Percentiles rank a stretch among this genome's conserved stretches.
These are phyloP conservation scores for Mylabris sibirica DNA, from an alignment of 2,888 invertebrate genomes.

Conservation along the genomic window DNA sequence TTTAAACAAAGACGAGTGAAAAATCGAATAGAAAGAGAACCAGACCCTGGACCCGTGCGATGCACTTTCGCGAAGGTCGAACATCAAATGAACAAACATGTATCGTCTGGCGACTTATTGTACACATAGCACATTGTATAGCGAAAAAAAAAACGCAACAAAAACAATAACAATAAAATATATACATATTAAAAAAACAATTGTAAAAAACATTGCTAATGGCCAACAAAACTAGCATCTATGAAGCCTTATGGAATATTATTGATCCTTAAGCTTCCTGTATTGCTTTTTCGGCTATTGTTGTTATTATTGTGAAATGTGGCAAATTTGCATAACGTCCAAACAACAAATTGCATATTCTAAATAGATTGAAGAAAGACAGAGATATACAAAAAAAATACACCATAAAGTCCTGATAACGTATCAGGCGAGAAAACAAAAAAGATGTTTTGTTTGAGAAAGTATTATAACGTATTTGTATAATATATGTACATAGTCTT, in stretches of 20 bases:
- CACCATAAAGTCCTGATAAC: slow-evolving; percentile 2
- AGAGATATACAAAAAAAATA: background rate
- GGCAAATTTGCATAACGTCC: slow-evolving; percentile 8
- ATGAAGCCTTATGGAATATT: background rate
- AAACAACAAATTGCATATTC: background rate
- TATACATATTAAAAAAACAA: background rate
- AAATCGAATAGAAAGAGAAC: slow-evolving; percentile 52
- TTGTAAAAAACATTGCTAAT: background rate
- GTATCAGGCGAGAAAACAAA: background rate
- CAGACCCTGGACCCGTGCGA: slow-evolving; percentile 61
- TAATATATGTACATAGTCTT: slow-evolving; percentile 6
- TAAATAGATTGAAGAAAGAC: background rate
- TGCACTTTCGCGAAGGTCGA: slow-evolving; percentile 62
- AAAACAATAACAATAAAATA: background rate
- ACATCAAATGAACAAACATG: slow-evolving; percentile 59
- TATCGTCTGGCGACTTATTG: slow-evolving; percentile 54
- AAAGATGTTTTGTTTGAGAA: slow-evolving; percentile 19
- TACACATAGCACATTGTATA: slow-evolving; percentile 32
- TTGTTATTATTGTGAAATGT: background rate
- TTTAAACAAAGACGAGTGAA: slow-evolving; percentile 54
- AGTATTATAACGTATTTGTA: slow-evolving; percentile 22
- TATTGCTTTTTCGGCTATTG: background rate
- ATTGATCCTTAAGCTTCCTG: background rate
- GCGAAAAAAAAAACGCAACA: background rate
- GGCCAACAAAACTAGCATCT: background rate